Conservation (phyloP, 2,888 invertebrate species). For the Nebria salina region DNA sequence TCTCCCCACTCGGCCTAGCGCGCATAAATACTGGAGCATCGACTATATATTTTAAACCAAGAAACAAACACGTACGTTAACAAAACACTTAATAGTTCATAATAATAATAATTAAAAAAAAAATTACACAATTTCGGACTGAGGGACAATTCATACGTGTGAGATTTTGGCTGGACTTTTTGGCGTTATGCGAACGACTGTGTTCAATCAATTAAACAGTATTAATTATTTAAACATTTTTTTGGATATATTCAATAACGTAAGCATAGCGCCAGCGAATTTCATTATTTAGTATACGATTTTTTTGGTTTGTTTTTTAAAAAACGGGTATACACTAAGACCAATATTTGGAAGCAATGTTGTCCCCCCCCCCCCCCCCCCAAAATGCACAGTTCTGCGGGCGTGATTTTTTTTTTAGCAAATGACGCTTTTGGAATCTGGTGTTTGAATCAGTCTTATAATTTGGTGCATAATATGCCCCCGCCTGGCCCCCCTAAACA, state of each 20-base stretch:
- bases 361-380: not conserved
- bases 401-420: too few species aligned
- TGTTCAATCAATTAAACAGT: not conserved
- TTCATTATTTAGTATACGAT: not conserved
- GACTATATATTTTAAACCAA: not conserved
- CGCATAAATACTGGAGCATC: not conserved
- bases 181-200: not conserved
- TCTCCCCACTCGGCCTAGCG: not conserved
- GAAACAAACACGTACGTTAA: not conserved
- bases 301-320: not conserved
- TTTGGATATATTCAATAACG: not conserved
- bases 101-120: not conserved
- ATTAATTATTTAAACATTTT: not conserved
- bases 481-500: not conserved
- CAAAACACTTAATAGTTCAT: not conserved
- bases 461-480: slow-evolving; percentile 5
- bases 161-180: not conserved
- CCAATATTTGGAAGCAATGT: not conserved
- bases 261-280: not conserved
- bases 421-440: not conserved
- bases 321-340: not conserved
- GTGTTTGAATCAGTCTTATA: not conserved
- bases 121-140: not conserved
- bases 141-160: not conserved
- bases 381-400: not conserved